Conservation (phyloP, 2,797 vertebrate species). For the Neomorphus geoffroyi region DNA sequence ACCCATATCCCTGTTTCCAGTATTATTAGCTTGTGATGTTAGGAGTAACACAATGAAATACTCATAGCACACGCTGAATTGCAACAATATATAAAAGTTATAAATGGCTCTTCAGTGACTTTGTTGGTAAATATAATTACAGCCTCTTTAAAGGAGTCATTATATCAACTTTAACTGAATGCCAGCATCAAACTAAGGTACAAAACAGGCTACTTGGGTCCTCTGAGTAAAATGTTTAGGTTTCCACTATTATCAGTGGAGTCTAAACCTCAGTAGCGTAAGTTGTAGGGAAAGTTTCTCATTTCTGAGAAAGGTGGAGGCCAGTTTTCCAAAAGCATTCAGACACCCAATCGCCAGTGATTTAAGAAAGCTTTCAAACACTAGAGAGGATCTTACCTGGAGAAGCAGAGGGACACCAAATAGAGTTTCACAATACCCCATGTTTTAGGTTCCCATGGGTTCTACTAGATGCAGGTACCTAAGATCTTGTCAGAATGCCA, state of each 20-base stretch:
- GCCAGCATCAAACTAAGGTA: neutral
- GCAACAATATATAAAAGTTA: slow-evolving; percentile 1
- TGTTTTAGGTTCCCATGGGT: neutral
- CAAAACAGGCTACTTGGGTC: neutral
- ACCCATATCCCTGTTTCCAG: neutral
- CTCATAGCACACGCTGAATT: slow-evolving; percentile 17
- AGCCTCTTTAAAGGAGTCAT: slow-evolving; percentile 22
- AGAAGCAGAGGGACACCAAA: neutral
- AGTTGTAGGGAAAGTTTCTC: neutral
- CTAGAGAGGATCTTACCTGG: neutral
- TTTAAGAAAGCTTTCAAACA: neutral
- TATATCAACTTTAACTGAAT: slow-evolving; percentile 12
- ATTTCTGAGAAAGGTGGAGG: neutral
- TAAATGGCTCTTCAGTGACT: slow-evolving; percentile 25
- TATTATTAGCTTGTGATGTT: slow-evolving; percentile 54
- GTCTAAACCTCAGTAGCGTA: neutral
- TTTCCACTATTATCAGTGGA: neutral
- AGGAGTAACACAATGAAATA: slow-evolving; percentile 33
- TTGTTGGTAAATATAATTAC: slow-evolving; percentile 28
- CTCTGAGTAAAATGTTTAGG: neutral
- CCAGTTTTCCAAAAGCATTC: neutral
- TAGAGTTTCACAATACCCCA: neutral
- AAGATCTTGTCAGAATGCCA: neutral
- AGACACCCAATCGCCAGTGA: neutral
- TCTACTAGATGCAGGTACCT: neutral